Evolutionary conservation across 2,797 vertebrate genomes (phyloP).

Genomic region (Myotis daubentonii): DNA sequence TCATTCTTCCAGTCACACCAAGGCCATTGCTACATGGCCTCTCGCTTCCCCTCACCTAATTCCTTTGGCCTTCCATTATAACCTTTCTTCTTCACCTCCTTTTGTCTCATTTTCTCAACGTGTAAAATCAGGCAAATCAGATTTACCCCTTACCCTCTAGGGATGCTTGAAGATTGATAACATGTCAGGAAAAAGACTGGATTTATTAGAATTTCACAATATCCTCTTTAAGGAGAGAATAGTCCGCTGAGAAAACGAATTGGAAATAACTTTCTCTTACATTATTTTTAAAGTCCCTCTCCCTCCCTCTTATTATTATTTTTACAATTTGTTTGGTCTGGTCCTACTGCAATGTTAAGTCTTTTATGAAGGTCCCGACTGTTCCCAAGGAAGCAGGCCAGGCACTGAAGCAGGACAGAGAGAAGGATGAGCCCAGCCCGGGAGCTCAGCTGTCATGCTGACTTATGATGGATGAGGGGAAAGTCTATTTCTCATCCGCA

Average conservation of each 20-base stretch:
- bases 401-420: conserved; percentile 64
- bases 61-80: background rate
- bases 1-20: background rate
- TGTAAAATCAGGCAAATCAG: conserved; percentile 49
- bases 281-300: conserved; percentile 1
- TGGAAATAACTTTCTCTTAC: conserved; percentile 59
- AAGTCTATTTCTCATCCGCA: conserved; percentile 83
- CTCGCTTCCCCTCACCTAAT: background rate
- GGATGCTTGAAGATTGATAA: conserved; percentile 70
- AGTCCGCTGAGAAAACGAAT: conserved; percentile 1
- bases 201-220: conserved; percentile 67
- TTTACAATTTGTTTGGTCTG: background rate
- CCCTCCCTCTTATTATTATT: background rate
- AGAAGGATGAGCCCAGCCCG: conserved; percentile 19
- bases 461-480: conserved; percentile 86
- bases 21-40: fast-evolving
- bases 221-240: conserved; percentile 33
- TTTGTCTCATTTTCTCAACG: conserved; percentile 31
- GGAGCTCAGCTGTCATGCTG: conserved; percentile 82
- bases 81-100: background rate
- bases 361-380: conserved; percentile 71
- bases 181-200: conserved; percentile 46
- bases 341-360: background rate
- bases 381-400: conserved; percentile 56
- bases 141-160: conserved; percentile 64